Evolutionary conservation across 1,140 invertebrate species (phyloP).

Genomic region (Helicoverpa zea): DNA sequence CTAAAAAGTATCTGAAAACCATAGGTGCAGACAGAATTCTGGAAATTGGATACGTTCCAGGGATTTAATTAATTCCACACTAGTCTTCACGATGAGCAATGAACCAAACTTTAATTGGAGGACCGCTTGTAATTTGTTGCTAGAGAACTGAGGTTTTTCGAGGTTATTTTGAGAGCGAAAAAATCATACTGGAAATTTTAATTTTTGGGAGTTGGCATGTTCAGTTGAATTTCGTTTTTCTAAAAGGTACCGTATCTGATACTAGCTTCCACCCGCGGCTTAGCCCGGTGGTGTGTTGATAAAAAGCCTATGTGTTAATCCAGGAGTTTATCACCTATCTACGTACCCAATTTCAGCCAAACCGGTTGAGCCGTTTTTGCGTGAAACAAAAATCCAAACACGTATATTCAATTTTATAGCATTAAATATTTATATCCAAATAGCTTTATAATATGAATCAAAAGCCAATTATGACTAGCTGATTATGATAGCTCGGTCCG

Average conservation of each 20-base stretch:
- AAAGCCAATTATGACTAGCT: conserved; percentile 2
- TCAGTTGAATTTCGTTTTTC: neutral
- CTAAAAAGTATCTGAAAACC: neutral
- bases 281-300: too few species aligned
- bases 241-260: too few species aligned
- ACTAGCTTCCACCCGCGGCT: too few species aligned
- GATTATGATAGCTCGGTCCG: conserved; percentile 1
- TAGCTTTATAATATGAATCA: neutral
- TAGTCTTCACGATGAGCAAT: conserved; percentile 2
- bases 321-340: too few species aligned
- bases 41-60: conserved; percentile 39
- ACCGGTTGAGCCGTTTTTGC: too few species aligned
- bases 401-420: too few species aligned
- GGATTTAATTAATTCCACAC: conserved; percentile 43
- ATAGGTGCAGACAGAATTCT: conserved; percentile 13
- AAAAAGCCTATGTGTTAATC: too few species aligned
- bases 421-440: neutral
- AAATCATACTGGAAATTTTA: neutral
- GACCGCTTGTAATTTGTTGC: neutral
- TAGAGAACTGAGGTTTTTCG: neutral
- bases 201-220: neutral
- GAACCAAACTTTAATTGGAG: conserved; percentile 43
- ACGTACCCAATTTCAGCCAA: too few species aligned
- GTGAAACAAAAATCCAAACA: too few species aligned
- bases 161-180: neutral